Evolutionary conservation across 1,140 invertebrate genomes (phyloP), one percentile per base, ranked within the genome.

Genomic region (Melipona quadrifasciata): DNA sequence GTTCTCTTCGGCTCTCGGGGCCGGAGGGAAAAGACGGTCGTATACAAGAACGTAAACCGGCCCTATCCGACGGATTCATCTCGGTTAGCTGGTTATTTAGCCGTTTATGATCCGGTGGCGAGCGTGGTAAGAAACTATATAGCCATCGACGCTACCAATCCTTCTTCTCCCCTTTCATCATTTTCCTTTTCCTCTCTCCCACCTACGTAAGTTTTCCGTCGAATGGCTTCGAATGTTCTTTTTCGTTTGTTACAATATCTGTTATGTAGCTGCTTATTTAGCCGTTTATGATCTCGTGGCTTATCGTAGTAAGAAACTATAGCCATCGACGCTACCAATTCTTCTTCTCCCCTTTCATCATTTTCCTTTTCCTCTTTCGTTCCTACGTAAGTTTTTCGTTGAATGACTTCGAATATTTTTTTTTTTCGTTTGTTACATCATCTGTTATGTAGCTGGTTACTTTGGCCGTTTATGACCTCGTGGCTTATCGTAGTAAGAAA

Each of bases 71-170:
- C 85, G 82, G 91, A 92, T 93, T 90, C 91, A 93, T 93, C 91
- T 93, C 87, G 91, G 90, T 90, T 91, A 92, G 87, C 89, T 90
- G 88, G 90, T 92, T 92, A 93, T 92, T 93, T 92, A 93, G 89
- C 89, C 90, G 90, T 92, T 93, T 93, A 93, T 93, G 91, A 94
- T 92, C 89, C 89, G 80, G 39, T 87, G n/a, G 75, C 74, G 34
- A 58, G 19, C 14, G 11, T 86, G 86, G 72, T 77, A 57, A 51
- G 14, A 47, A 47, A 47, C 39, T 47, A 8, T 47, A 31, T n/a
- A n/a, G n/a, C 78, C 47, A 21, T 17, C 55, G 71, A 57, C 34
- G 68, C 51, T 11, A 24, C 27, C 55, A 8, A 61, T 14, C 11
- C 24, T n/a, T n/a, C n/a, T 61, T 12, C 58, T 61, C 58, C 6